Evolutionary conservation across 2,113 vertebrate genomes (phyloP).

Genomic region (Potamarius usumacintae): DNA sequence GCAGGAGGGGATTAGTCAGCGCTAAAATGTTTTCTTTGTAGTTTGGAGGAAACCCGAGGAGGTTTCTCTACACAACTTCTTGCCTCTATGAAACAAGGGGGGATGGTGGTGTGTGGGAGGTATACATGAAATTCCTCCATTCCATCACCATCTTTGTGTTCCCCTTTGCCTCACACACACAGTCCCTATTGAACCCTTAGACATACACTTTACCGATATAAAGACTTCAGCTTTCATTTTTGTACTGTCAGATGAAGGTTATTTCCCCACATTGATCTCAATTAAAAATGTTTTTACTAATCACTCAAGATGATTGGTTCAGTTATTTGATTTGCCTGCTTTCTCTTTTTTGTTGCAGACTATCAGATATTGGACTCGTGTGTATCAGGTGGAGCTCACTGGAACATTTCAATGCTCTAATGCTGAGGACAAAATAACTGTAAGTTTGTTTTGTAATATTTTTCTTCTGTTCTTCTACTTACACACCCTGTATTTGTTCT

Average conservation of each 20-base stretch:
- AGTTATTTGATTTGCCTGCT: background rate
- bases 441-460: constrained; percentile 53
- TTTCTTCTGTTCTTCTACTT: background rate
- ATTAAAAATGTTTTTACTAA: background rate
- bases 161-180: constrained; percentile 47
- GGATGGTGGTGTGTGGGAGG: background rate
- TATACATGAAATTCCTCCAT: background rate
- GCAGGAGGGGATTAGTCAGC: constrained; percentile 69
- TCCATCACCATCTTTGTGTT: constrained; percentile 32
- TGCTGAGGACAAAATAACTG: constrained; percentile 66
- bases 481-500: background rate
- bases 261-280: background rate
- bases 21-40: constrained; percentile 79
- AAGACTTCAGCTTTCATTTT: background rate
- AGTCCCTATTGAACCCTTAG: constrained; percentile 60
- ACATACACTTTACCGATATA: constrained; percentile 1
- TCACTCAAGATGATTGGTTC: background rate
- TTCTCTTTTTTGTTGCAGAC: constrained; percentile 59
- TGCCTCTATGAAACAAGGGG: constrained; percentile 32
- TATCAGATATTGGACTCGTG: constrained; percentile 54
- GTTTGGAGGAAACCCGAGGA: constrained; percentile 71
- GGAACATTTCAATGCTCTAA: constrained; percentile 52
- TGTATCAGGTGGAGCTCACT: constrained; percentile 44
- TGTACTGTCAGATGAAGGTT: background rate
- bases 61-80: constrained; percentile 61